Base-by-base conservation (phyloP, 23 tunicate genomes). In the Clavelina lepadiformis region DNA sequence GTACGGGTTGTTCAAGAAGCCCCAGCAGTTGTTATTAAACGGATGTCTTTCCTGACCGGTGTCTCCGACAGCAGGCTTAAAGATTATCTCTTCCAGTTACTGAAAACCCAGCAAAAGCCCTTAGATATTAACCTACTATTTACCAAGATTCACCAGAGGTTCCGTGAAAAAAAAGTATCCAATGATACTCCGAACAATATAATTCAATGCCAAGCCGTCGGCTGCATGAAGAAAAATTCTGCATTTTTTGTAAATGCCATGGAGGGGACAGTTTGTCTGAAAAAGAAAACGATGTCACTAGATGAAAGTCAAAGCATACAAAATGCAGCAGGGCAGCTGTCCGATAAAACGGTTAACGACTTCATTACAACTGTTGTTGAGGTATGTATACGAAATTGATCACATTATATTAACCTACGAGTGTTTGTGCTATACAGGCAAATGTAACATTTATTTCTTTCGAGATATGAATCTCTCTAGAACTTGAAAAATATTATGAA, bases 181-280 rank as follows among this genome's bases (percentile, higher is more conserved):
- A 24, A 56, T 7, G 26, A 45, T 2, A 59, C 65, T 2, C 38
- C 78, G 3, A 30, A 46, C 32, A 58, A 58, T 24, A 45, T 72
- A 22, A 25, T 72, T 26, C 55, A 59, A 24, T 72, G 78, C 32
- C 78, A 72, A 45, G 68, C 65, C 19, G 38, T 72, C 3, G 37
- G 47, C 2, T 72, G 78, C 35, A 28, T 72, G 67, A 58, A 38
- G 2, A 3, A 28, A 28, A 31, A 25, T 72, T 44, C 67, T 3
- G 41, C 28, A 11, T 8, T 72, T 24, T 72, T 58, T 28, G 2
- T 72, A 1, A 45, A 72, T 59, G 22, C 33, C n/a, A 30, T 59
- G 15, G 28, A 41, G 28, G 57, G 38, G 29, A 58, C 68, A 29
- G 58, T 67, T 33, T 58, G 38, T 30, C 46, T 72, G 11, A 28